Evolutionary conservation across 2,113 vertebrate genomes (phyloP).

Genomic region (Muntiacus muntjak): DNA sequence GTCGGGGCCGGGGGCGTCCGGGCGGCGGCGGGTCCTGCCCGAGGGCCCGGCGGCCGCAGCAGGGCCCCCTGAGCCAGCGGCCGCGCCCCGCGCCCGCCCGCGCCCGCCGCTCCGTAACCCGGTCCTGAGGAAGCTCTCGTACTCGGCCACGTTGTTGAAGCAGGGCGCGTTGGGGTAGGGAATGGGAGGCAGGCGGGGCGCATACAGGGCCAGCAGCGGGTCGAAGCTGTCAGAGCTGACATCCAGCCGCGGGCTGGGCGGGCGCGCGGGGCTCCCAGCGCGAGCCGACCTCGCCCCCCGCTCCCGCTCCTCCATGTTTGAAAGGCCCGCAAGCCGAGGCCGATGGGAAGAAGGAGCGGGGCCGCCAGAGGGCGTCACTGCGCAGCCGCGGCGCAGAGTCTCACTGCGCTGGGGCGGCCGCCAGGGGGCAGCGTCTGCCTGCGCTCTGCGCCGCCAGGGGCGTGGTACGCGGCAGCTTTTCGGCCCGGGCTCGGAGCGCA

Average conservation of each 20-base stretch:
- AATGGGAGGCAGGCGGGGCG: constrained; percentile 80
- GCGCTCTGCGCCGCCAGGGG: background rate
- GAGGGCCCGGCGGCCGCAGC: constrained; percentile 80
- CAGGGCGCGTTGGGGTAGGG: constrained; percentile 89
- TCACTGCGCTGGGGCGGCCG: background rate
- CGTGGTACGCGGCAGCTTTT: background rate
- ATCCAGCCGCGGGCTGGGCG: constrained; percentile 80
- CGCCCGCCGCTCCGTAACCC: constrained; percentile 80
- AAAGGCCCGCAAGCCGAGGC: constrained; percentile 79
- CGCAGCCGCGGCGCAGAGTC: constrained; percentile 31
- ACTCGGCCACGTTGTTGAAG: constrained; percentile 94
- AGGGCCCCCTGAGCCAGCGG: constrained; percentile 68
- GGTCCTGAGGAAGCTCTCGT: constrained; percentile 89
- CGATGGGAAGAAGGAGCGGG: constrained; percentile 73
- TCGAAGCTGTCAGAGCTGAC: constrained; percentile 90
- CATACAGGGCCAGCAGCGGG: constrained; percentile 89
- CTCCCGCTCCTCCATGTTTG: constrained; percentile 86
- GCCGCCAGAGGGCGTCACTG: constrained; percentile 67
- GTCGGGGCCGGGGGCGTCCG: constrained; percentile 83
- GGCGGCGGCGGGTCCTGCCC: constrained; percentile 87
- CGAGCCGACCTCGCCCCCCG: constrained; percentile 52
- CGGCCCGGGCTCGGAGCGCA: fast-evolving
- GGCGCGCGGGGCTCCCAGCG: constrained; percentile 42
- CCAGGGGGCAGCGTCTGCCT: constrained; percentile 18
- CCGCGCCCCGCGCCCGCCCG: constrained; percentile 39